These are phyloP conservation scores for Brachylomia viminalis DNA, from an alignment of 2,888 invertebrate species.

Conservation along the genomic window DNA sequence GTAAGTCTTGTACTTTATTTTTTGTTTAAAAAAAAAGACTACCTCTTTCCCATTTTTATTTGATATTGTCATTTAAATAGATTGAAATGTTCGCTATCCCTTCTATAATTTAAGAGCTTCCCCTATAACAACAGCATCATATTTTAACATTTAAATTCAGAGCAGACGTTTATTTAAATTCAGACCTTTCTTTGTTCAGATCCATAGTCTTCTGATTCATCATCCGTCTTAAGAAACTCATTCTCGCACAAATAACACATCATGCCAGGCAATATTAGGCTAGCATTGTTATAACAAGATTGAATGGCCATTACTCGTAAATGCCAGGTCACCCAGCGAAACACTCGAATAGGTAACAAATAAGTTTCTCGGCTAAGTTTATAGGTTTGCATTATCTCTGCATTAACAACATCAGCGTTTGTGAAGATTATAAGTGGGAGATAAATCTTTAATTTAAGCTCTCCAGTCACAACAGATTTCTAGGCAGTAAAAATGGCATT, in stretches of 20 bases:
- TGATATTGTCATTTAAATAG: too few relatives aligned
- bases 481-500: constrained; percentile 44
- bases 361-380: constrained; percentile 60
- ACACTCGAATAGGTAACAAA: constrained; percentile 40
- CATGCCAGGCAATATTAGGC: constrained; percentile 28
- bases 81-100: too few relatives aligned
- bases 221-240: background rate
- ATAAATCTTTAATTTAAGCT: constrained; percentile 65
- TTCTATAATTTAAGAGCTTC: background rate
- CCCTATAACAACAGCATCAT: background rate
- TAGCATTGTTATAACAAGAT: constrained; percentile 41
- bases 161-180: too few relatives aligned
- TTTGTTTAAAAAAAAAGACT: too few relatives aligned
- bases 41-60: too few relatives aligned
- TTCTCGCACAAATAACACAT: constrained; percentile 28
- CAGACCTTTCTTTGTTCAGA: background rate
- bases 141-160: background rate
- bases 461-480: constrained; percentile 62
- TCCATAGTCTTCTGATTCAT: background rate
- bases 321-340: constrained; percentile 56
- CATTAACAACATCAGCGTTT: constrained; percentile 60
- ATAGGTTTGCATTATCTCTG: constrained; percentile 59
- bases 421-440: constrained; percentile 54
- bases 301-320: constrained; percentile 36
- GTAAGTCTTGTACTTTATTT: background rate